A percentile compares a stretch with the other conserved stretches of the same genome.
These are phyloP conservation scores for Mimumesa dahlbomi DNA, from an alignment of 2,888 invertebrate genomes.

Conservation along the genomic window DNA sequence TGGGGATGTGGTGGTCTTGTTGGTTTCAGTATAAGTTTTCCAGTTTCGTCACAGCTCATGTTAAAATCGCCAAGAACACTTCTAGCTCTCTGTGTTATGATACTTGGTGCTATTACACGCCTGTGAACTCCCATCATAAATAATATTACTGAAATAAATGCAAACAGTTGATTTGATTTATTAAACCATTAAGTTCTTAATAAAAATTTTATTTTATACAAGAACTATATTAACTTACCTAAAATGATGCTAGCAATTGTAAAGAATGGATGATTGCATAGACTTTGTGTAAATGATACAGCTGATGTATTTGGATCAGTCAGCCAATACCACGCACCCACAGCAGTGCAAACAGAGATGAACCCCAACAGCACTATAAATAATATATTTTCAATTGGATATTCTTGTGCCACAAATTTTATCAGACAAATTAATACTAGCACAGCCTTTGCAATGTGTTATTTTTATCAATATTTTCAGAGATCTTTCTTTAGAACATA, in stretches of 20 bases:
- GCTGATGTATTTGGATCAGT: slow-evolving; percentile 96
- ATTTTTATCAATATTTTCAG: too few relatives aligned
- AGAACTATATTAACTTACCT: slow-evolving; percentile 82
- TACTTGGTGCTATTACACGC: slow-evolving; percentile 97
- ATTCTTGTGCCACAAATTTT: too few relatives aligned
- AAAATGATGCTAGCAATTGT: slow-evolving; percentile 91
- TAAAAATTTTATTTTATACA: background rate
- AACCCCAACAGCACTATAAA: slow-evolving; percentile 91
- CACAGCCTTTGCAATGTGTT: background rate
- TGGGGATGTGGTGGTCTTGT: slow-evolving; percentile 77
- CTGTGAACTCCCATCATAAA: slow-evolving; percentile 97
- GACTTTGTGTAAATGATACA: slow-evolving; percentile 93
- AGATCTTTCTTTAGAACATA: too few relatives aligned
- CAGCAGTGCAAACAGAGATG: slow-evolving; percentile 94
- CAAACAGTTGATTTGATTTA: background rate
- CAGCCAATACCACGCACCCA: slow-evolving; percentile 98
- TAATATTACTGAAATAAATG: slow-evolving; percentile 85
- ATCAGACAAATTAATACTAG: too few relatives aligned
- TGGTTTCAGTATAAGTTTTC: slow-evolving; percentile 96
- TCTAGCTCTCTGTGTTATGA: slow-evolving; percentile 95
- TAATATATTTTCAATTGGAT: too few relatives aligned
- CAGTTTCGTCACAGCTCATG: slow-evolving; percentile 99
- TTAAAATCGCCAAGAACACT: slow-evolving; percentile 96
- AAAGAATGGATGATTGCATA: slow-evolving; percentile 97
- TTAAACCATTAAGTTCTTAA: background rate